Percentiles rank a stretch among this genome's conserved stretches.
Evolutionary conservation across 2,797 vertebrate species (phyloP).

Genomic region (Xenops minutus): DNA sequence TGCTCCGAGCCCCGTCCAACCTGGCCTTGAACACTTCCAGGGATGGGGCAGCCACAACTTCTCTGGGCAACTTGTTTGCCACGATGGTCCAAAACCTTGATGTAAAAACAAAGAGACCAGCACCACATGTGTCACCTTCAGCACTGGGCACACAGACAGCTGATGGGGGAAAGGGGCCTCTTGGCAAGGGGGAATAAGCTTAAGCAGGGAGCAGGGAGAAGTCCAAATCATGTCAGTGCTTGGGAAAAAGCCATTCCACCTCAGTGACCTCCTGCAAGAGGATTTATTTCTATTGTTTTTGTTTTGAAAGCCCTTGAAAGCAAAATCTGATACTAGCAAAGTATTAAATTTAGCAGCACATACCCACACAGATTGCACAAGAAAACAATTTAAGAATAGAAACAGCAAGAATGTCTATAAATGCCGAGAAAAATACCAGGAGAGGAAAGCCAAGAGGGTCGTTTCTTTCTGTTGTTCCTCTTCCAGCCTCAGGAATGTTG

Average conservation of each 20-base stretch:
- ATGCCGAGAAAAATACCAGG: background rate
- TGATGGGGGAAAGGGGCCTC: background rate
- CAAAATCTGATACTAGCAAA: conserved; percentile 21
- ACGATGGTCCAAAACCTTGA: background rate
- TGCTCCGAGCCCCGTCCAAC: background rate
- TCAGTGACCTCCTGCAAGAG: conserved; percentile 4
- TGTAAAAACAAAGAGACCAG: background rate
- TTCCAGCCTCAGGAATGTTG: background rate
- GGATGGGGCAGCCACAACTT: background rate
- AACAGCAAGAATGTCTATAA: background rate
- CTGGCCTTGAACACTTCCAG: background rate
- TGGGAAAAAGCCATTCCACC: background rate
- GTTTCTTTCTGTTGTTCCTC: background rate
- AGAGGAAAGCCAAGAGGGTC: background rate
- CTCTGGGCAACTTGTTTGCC: background rate
- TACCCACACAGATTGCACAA: background rate
- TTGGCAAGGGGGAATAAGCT: background rate
- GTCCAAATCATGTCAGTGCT: background rate
- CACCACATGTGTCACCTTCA: background rate
- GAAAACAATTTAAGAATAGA: conserved; percentile 30
- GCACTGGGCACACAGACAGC: background rate
- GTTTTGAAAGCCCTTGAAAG: conserved; percentile 45
- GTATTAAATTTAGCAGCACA: conserved; percentile 22
- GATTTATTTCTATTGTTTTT: conserved; percentile 18
- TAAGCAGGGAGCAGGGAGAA: background rate